Conservation (phyloP, 2,797 vertebrate species). For the Microcaecilia unicolor region DNA sequence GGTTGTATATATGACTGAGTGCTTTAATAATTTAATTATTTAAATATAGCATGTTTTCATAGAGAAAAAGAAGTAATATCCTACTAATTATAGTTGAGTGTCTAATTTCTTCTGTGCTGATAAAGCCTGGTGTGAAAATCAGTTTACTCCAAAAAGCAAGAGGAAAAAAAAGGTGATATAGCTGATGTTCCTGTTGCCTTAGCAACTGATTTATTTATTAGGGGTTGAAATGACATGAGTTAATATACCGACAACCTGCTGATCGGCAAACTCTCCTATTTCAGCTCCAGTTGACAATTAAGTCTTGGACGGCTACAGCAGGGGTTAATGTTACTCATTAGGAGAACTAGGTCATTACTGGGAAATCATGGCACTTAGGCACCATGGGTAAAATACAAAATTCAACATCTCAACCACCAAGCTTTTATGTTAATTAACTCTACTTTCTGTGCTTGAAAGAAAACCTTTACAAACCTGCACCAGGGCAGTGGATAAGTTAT, state of each 20-base stretch:
- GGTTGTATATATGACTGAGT: too few species aligned
- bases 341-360: slow-evolving; percentile 99
- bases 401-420: slow-evolving; percentile 86
- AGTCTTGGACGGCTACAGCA: slow-evolving; percentile 98
- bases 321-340: slow-evolving; percentile 99
- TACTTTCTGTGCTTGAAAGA: slow-evolving; percentile 86
- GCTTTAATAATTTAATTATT: too few species aligned
- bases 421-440: slow-evolving; percentile 99
- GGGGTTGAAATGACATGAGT: slow-evolving; percentile 76
- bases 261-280: slow-evolving; percentile 70
- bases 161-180: slow-evolving; percentile 37
- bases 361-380: slow-evolving; percentile 98
- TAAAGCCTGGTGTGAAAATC: slow-evolving; percentile 63
- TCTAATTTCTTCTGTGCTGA: slow-evolving; percentile 52
- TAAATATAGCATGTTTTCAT: slow-evolving; percentile 53
- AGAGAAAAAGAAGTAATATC: slow-evolving; percentile 57
- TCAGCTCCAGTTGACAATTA: slow-evolving; percentile 96
- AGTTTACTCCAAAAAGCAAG: slow-evolving; percentile 36
- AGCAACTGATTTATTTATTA: slow-evolving; percentile 82
- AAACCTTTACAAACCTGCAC: slow-evolving; percentile 77
- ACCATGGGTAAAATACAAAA: slow-evolving; percentile 79
- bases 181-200: slow-evolving; percentile 71
- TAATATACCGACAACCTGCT: slow-evolving; percentile 84
- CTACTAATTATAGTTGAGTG: slow-evolving; percentile 72
- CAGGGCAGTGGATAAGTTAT: slow-evolving; percentile 96